phyloP scores from a whole-genome alignment of 2,888 invertebrate genomes.

The Mythimna lalbum region DNA sequence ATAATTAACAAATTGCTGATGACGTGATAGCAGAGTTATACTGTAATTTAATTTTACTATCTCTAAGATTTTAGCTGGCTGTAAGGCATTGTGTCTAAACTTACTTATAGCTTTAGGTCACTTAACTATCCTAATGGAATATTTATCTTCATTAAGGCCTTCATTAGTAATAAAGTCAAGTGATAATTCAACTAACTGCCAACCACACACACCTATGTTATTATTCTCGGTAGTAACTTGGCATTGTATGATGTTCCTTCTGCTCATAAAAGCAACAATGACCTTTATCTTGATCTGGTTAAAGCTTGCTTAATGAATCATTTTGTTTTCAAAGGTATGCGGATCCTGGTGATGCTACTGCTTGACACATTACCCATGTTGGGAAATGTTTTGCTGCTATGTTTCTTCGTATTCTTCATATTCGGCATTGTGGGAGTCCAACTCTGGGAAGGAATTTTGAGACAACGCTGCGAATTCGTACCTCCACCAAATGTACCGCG shows the following conservation, averaged over 20 bases:
- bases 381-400: conserved; percentile 99
- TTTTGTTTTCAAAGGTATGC: conserved; percentile 94
- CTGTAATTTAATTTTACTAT: conserved; percentile 1
- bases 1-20: conserved; percentile 59
- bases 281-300: background rate
- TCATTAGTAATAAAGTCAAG: conserved; percentile 11
- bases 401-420: conserved; percentile 99
- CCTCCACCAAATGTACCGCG: conserved; percentile 93
- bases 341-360: conserved; percentile 99
- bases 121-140: conserved; percentile 27
- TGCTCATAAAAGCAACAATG: background rate
- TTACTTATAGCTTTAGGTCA: conserved; percentile 13
- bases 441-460: conserved; percentile 99
- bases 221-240: conserved; percentile 20
- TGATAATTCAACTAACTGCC: conserved; percentile 11
- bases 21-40: conserved; percentile 1
- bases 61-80: conserved; percentile 3
- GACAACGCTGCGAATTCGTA: conserved; percentile 97
- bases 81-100: background rate
- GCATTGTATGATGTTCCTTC: background rate
- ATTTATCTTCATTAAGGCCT: conserved; percentile 32
- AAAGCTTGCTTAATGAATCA: background rate
- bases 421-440: conserved; percentile 99
- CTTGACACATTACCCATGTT: conserved; percentile 99
- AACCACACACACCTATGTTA: background rate